Evolutionary conservation across 2,888 invertebrate genomes (phyloP), one percentile per base, ranked within the genome.

Genomic region (Eueremaeus valkanovi): DNA sequence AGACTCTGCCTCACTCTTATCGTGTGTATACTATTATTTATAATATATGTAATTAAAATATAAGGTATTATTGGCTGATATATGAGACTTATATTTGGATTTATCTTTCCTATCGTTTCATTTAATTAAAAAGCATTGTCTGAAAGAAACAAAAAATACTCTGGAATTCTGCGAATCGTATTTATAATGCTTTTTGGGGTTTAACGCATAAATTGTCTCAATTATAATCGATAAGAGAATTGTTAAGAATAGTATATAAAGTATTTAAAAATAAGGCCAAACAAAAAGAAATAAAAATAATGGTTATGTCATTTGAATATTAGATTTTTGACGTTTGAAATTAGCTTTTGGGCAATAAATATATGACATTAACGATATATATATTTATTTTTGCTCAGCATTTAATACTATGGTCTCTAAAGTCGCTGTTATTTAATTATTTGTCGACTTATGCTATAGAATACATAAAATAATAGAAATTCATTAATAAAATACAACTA

Each of bases 281-380:
- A 55, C 11, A 27, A 16, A 55, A 21, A 21, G n/a, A 27, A 11
- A 24, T 55, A 9, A 55, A 27, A 27, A 27, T 55, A 27, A 55
- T 27, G 27, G 55, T 11, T 24, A 9, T 13, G 55, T 55, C 55
- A 27, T 55, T 55, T 55, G 13, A 21, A 55, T 55, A 55, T 55
- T 27, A 24, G 24, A 51, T 51, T 51, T 11, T 24, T 55, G 55
- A 24, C 24, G 11, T 55, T 27, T 55, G 27, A 27, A 45, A 55
- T 55, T 55, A 55, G 51, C 21, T 21, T 21, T 55, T 0, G 27
- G 27, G 11, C 24, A 27, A 55, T 27, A 11, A 55, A 27, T 24
- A 45, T 16, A 11, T 55, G 55, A 55, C 55, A 55, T 55, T 55
- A 55, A 55, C n/a, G n/a, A n/a, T n/a, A n/a, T n/a, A n/a, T n/a